Evolutionary conservation across 2,888 invertebrate genomes (phyloP).

Genomic region (Pollenia amentaria): DNA sequence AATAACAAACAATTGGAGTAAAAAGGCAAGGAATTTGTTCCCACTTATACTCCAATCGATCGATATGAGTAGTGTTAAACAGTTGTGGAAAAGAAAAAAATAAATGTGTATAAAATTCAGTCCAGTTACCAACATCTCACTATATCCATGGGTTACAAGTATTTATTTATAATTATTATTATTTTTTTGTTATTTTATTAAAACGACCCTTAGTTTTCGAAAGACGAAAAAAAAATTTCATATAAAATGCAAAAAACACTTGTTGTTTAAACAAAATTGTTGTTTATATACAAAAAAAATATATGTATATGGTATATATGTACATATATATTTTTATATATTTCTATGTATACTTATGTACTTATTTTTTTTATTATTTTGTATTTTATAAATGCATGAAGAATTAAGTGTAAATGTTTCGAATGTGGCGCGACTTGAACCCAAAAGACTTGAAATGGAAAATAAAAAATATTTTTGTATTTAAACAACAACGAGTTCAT

Average conservation of each 20-base stretch:
- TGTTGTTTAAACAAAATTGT: slow-evolving; percentile 44
- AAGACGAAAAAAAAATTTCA: slow-evolving; percentile 51
- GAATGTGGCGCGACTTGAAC: slow-evolving; percentile 71
- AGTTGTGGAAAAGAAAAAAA: not conserved
- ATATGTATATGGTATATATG: slow-evolving; percentile 49
- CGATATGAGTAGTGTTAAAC: not conserved
- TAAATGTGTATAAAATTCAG: slow-evolving; percentile 9
- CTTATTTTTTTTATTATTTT: slow-evolving; percentile 45
- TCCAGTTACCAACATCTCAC: slow-evolving; percentile 38
- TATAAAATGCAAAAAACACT: slow-evolving; percentile 62
- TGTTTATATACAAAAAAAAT: slow-evolving; percentile 41
- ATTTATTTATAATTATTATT: slow-evolving; percentile 11
- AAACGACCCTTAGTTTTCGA: slow-evolving; percentile 58
- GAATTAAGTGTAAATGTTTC: slow-evolving; percentile 62
- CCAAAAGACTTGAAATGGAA: slow-evolving; percentile 71
- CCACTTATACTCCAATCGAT: slow-evolving; percentile 26
- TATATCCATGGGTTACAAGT: slow-evolving; percentile 36
- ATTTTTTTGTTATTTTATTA: slow-evolving; percentile 20
- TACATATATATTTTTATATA: slow-evolving; percentile 15
- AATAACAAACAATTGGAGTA: slow-evolving; percentile 50
- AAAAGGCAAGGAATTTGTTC: slow-evolving; percentile 22
- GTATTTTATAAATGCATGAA: slow-evolving; percentile 44
- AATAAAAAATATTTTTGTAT: slow-evolving; percentile 50
- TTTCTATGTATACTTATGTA: not conserved
- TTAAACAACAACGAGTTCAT: slow-evolving; percentile 73